Conservation (phyloP, 2,888 invertebrate species). For the Pharmacophagus antenor region DNA sequence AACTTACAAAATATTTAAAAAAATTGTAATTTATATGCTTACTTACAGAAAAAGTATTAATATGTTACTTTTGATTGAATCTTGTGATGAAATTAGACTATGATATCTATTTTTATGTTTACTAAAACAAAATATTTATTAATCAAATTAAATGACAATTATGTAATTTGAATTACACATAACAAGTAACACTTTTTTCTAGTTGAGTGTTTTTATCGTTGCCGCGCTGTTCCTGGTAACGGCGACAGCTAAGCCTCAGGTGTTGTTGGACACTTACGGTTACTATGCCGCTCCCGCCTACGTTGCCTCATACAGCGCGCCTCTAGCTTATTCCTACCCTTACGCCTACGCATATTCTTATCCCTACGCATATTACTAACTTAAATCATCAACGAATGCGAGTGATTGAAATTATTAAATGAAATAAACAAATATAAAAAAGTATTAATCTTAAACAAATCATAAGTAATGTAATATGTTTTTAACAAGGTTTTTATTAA, state of each 20-base stretch:
- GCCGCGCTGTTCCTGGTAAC: conserved; percentile 51
- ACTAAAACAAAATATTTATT: no score
- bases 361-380: conserved; percentile 59
- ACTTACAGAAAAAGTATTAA: no score
- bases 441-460: no score
- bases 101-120: no score
- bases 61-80: no score
- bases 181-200: conserved; percentile 17
- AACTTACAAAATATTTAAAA: no score
- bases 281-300: conserved; percentile 59
- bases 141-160: no score
- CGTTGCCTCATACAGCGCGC: conserved; percentile 58
- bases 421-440: not conserved
- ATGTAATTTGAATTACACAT: no score
- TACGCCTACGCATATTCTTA: conserved; percentile 69
- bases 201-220: conserved; percentile 56
- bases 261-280: conserved; percentile 61
- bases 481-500: no score
- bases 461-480: not conserved
- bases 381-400: not conserved
- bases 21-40: no score
- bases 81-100: no score
- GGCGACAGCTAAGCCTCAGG: conserved; percentile 66
- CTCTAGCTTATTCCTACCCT: conserved; percentile 64
- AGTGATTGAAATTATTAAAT: not conserved